A percentile compares a stretch with the other conserved stretches of the same genome.
These are phyloP conservation scores for Hephaestus fuliginosus DNA, from an alignment of 2,797 vertebrate genomes.

Conservation along the genomic window DNA sequence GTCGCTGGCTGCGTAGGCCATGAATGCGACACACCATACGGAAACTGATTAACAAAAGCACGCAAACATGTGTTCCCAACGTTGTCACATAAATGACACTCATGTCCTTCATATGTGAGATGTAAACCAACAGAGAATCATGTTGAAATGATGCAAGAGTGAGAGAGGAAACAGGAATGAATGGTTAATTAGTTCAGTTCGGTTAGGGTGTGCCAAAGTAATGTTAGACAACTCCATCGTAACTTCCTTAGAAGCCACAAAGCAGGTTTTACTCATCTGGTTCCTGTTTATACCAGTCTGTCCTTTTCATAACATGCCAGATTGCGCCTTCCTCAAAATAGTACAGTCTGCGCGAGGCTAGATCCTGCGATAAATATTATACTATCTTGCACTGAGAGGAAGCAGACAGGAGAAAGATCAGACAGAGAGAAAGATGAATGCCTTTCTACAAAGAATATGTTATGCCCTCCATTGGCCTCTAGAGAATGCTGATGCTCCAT, in stretches of 20 bases:
- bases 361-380: conserved; percentile 43
- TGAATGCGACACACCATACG: background rate
- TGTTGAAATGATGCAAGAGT: background rate
- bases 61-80: background rate
- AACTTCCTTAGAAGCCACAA: conserved; percentile 7
- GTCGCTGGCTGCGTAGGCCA: background rate
- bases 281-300: conserved; percentile 1
- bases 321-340: conserved; percentile 17
- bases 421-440: conserved; percentile 50
- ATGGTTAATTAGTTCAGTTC: conserved; percentile 1
- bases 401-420: conserved; percentile 45
- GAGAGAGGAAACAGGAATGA: background rate
- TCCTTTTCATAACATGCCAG: background rate
- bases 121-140: background rate
- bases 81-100: background rate
- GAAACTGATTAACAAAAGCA: background rate
- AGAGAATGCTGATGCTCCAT: conserved; percentile 82
- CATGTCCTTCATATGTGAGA: background rate
- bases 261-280: conserved; percentile 27
- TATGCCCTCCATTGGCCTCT: conserved; percentile 68
- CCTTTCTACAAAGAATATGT: conserved; percentile 44
- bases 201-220: conserved; percentile 37
- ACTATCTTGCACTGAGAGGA: conserved; percentile 27
- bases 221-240: background rate
- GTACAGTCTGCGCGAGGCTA: conserved; percentile 29